Evolutionary conservation across 92 coral and sea anemone genomes (phyloP).

Genomic region (Palythoa heliodiscus): DNA sequence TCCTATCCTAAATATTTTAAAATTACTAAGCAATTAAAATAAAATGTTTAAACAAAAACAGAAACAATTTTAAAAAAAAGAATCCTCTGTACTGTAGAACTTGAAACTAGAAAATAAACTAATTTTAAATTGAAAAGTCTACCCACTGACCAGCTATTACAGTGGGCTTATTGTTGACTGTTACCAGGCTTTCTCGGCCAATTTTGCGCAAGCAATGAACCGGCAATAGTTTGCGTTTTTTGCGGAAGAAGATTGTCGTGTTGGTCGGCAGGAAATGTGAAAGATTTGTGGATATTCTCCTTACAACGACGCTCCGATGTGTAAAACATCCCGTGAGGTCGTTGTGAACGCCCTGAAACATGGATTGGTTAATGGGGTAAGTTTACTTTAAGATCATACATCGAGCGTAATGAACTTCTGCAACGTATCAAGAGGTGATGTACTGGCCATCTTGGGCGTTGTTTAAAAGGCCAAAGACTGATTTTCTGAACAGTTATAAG

Average conservation of each 20-base stretch:
- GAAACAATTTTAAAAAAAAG: too few species aligned
- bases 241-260: slow-evolving; percentile 30
- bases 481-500: slow-evolving; percentile 18
- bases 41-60: too few species aligned
- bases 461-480: slow-evolving; percentile 36
- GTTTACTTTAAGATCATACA: slow-evolving; percentile 21
- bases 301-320: slow-evolving; percentile 63
- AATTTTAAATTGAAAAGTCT: neutral
- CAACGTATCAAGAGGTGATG: slow-evolving; percentile 13
- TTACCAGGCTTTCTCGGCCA: slow-evolving; percentile 31
- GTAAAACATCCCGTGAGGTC: slow-evolving; percentile 55
- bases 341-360: slow-evolving; percentile 65
- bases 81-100: too few species aligned
- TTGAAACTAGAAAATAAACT: too few species aligned
- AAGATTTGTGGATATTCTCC: slow-evolving; percentile 23
- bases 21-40: too few species aligned
- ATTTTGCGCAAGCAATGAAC: slow-evolving; percentile 45
- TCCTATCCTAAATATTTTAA: too few species aligned
- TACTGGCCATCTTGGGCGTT: slow-evolving; percentile 68
- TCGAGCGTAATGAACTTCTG: neutral
- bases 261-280: slow-evolving; percentile 35
- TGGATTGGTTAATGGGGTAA: slow-evolving; percentile 99
- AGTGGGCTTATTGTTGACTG: slow-evolving; percentile 6
- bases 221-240: slow-evolving; percentile 36
- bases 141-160: slow-evolving; percentile 9